Evolutionary conservation across 2,797 vertebrate genomes (phyloP).

Genomic region (Scyliorhinus canicula): DNA sequence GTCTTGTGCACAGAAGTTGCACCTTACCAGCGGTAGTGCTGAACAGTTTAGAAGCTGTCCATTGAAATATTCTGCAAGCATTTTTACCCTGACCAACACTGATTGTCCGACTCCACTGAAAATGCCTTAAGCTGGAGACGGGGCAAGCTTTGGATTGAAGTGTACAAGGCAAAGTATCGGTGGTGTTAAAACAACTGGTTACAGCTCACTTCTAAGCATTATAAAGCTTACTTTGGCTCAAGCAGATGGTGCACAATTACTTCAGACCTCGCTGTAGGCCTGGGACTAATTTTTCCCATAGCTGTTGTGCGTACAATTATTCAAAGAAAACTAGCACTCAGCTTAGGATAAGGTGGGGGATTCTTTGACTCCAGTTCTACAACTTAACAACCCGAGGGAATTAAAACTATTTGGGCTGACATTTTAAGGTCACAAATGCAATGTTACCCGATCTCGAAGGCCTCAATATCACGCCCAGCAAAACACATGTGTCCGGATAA

Average conservation of each 20-base stretch:
- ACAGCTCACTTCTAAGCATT: slow-evolving; percentile 44
- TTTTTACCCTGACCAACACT: slow-evolving; percentile 50
- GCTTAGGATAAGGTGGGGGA: slow-evolving; percentile 55
- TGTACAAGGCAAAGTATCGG: slow-evolving; percentile 41
- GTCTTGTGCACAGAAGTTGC: background rate
- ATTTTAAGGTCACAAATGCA: background rate
- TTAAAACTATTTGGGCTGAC: slow-evolving; percentile 3
- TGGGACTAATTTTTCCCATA: slow-evolving; percentile 55
- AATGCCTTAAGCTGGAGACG: slow-evolving; percentile 44
- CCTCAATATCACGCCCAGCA: background rate
- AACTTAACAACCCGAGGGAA: slow-evolving; percentile 44
- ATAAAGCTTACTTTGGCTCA: slow-evolving; percentile 43
- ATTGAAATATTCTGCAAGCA: background rate
- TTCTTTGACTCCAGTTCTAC: slow-evolving; percentile 53
- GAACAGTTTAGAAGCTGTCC: background rate
- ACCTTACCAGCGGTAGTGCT: background rate
- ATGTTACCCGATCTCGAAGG: background rate
- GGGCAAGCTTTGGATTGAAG: slow-evolving; percentile 49
- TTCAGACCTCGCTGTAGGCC: slow-evolving; percentile 63
- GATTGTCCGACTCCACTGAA: slow-evolving; percentile 58
- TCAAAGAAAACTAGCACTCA: slow-evolving; percentile 53
- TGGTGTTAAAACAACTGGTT: slow-evolving; percentile 35
- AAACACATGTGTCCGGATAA: background rate
- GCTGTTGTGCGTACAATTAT: slow-evolving; percentile 49
- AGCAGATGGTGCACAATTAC: slow-evolving; percentile 60